Evolutionary conservation across 2,888 invertebrate species (phyloP).

Genomic region (Xanthia icteritia): DNA sequence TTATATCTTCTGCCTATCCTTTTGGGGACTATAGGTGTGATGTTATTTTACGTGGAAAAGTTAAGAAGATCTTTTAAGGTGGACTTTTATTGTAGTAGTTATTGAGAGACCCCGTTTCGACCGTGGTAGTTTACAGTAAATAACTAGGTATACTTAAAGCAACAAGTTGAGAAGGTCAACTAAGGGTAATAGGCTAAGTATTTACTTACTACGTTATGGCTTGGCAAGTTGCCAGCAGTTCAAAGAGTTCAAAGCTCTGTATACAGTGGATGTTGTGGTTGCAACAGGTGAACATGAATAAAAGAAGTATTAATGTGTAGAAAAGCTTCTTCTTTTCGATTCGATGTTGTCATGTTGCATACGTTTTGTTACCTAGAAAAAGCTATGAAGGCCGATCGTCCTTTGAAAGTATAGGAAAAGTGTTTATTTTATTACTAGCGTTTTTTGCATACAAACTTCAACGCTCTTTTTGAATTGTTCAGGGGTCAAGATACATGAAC

Average conservation of each 20-base stretch:
- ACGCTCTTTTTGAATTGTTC: background rate
- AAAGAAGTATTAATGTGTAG: background rate
- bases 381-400: background rate
- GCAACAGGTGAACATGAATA: conserved; percentile 34
- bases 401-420: background rate
- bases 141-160: conserved; percentile 8
- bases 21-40: background rate
- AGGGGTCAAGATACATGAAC: too few species aligned
- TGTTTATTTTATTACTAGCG: background rate
- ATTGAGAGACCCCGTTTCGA: background rate
- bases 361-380: background rate
- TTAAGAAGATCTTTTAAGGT: background rate
- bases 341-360: background rate
- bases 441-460: background rate
- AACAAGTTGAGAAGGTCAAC: conserved; percentile 48
- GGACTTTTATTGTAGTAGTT: background rate
- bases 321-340: background rate
- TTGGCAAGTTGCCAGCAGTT: conserved; percentile 36
- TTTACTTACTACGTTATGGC: conserved; percentile 9
- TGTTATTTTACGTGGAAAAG: background rate
- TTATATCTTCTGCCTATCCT: background rate
- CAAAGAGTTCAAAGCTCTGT: conserved; percentile 18
- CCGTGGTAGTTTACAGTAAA: background rate
- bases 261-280: background rate
- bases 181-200: background rate